Evolutionary conservation across 23 tunicate genomes (phyloP), one percentile per base, ranked within the genome.

Genomic region (Halocynthia aurantium): DNA sequence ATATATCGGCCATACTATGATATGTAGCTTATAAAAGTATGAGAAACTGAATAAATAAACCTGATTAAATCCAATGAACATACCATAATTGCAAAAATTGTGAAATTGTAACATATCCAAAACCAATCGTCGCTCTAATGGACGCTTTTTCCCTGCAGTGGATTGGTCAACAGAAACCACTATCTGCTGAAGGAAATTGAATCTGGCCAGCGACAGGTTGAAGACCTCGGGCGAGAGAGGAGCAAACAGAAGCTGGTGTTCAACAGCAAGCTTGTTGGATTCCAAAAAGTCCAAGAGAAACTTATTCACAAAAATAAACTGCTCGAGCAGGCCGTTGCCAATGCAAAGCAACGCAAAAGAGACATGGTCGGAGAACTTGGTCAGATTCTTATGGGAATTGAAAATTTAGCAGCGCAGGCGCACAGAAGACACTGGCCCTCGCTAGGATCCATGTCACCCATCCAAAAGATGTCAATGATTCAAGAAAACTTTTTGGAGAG

Each of bases 371-470:
- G 88, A 31, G 84, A 74, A 50, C 64, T 89, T 1, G 96, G 96
- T 9, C 85, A 84, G 67, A 80, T 85, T 15, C 18, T 77, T 8
- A 86, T 89, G 81, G 96, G 89, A 44, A 89, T 89, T 18, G 82
- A 89, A 72, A 89, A 89, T 50, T 78, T 89, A 0, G 83, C 96
- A 17, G 66, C 64, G 15, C 51, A 84, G 19, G 80, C 89, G 18
- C 96, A 84, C 55, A 73, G 85, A 8, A 78, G 96, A 6, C 84
- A 84, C 73, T 89, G 88, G 88, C 82, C 89, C 8, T 75, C 88
- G 15, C 50, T 84, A 13, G 7, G 56, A 10, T 78, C 76, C 9
- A 89, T 89, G 96, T 60, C 67, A n/a, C 75, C 80, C 72, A 68
- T 63, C 22, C 71, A 67, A 19, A 89, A 89, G 55, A 57, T 89